Conservation (phyloP, 2,888 invertebrate genomes). For the Diarsia mendica region DNA sequence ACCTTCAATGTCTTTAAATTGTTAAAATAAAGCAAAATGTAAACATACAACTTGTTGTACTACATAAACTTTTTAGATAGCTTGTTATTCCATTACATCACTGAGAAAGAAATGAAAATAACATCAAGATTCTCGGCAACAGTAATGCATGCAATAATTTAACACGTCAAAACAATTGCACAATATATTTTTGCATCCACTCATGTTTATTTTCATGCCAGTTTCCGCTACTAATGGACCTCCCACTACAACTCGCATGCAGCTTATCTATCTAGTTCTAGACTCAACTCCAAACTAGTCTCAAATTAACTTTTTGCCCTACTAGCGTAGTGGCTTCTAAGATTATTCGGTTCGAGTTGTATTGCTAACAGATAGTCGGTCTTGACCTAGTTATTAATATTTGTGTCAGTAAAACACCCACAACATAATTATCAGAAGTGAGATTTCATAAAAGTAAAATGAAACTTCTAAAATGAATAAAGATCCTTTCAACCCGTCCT, state of each 20-base stretch:
- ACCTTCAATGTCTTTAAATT: not conserved
- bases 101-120: slow-evolving; percentile 8
- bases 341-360: not conserved
- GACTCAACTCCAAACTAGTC: not conserved
- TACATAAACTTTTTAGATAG: not conserved
- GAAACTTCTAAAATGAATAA: not conserved
- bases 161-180: slow-evolving; percentile 27
- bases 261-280: slow-evolving; percentile 20
- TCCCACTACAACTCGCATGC: slow-evolving; percentile 1
- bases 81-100: not conserved
- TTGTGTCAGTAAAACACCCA: not conserved
- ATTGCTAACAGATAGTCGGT: not conserved
- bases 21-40: not conserved
- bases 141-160: slow-evolving; percentile 40
- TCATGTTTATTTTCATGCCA: slow-evolving; percentile 33
- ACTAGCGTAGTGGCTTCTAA: not conserved
- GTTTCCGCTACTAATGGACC: slow-evolving; percentile 9
- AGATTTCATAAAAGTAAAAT: not conserved
- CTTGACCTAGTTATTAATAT: not conserved
- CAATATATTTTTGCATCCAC: slow-evolving; percentile 17
- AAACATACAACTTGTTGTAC: not conserved
- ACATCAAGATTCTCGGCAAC: not conserved
- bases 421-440: not conserved
- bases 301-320: not conserved
- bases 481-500: not conserved